Conservation (phyloP, 2,888 invertebrate species). For the Drepana falcataria region DNA sequence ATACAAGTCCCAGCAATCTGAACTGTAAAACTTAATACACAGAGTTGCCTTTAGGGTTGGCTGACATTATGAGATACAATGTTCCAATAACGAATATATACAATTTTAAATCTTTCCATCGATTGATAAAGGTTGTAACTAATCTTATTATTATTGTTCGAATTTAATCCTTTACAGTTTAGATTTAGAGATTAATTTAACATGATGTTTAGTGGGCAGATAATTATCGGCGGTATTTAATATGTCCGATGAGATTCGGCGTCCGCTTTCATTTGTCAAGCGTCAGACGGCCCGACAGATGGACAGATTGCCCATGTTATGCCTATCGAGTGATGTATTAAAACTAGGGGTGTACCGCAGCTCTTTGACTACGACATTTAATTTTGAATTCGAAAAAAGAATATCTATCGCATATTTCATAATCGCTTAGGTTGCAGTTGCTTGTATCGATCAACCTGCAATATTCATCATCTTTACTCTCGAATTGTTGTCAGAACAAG, state of each 20-base stretch:
- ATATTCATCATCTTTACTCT: too few species aligned
- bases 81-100: neutral
- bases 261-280: slow-evolving; percentile 47
- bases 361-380: neutral
- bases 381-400: neutral
- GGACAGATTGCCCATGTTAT: slow-evolving; percentile 41
- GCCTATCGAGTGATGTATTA: slow-evolving; percentile 43
- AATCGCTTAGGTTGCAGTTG: too few species aligned
- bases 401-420: neutral
- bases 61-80: neutral
- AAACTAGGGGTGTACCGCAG: slow-evolving; percentile 18
- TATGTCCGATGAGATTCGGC: slow-evolving; percentile 30
- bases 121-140: slow-evolving; percentile 6
- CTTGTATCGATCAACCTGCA: too few species aligned
- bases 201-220: slow-evolving; percentile 18
- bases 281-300: slow-evolving; percentile 29
- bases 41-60: slow-evolving; percentile 8
- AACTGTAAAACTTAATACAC: slow-evolving; percentile 4
- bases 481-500: too few species aligned
- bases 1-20: slow-evolving; percentile 9
- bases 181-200: slow-evolving; percentile 12
- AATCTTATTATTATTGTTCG: slow-evolving; percentile 9
- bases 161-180: slow-evolving; percentile 10
- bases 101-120: neutral
- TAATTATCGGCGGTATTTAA: slow-evolving; percentile 42